A percentile compares a stretch with the other conserved stretches of the same genome.
phyloP scores from a whole-genome alignment of 2,888 invertebrate species.

The Dryomyza anilis region DNA sequence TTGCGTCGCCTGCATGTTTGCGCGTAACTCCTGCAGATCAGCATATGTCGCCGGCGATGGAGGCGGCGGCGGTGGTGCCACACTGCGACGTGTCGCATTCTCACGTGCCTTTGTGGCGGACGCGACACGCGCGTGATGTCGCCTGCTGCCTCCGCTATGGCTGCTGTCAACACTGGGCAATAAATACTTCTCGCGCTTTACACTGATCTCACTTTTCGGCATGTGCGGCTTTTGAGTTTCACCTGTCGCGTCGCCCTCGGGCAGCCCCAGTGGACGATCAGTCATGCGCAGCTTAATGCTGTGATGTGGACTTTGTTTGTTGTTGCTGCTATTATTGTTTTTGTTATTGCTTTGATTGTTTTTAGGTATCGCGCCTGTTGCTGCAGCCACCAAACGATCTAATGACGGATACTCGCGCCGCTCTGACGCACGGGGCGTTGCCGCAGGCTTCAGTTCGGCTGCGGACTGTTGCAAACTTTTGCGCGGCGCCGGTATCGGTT shows the following conservation, averaged over 20 bases:
- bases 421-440: conserved; percentile 32
- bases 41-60: conserved; percentile 54
- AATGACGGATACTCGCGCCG: conserved; percentile 51
- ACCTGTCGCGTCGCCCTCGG: conserved; percentile 24
- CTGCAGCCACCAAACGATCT: conserved; percentile 51
- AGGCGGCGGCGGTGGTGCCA: conserved; percentile 51
- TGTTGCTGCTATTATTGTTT: conserved; percentile 16
- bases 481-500: conserved; percentile 28
- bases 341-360: conserved; percentile 43
- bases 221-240: conserved; percentile 24
- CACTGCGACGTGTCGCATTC: conserved; percentile 41
- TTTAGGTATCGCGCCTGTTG: conserved; percentile 58
- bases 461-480: conserved; percentile 13
- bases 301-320: conserved; percentile 35
- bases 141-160: conserved; percentile 13
- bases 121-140: conserved; percentile 22
- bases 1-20: too few species aligned
- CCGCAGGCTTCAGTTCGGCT: conserved; percentile 31
- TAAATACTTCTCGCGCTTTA: neutral
- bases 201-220: neutral
- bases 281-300: conserved; percentile 37
- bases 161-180: neutral
- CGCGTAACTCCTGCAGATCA: conserved; percentile 49
- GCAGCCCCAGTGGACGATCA: conserved; percentile 27
- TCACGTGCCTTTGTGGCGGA: neutral